These are phyloP conservation scores for Microcebus ravelobensis DNA, from an alignment of 2,113 vertebrate species.

Conservation along the genomic window DNA sequence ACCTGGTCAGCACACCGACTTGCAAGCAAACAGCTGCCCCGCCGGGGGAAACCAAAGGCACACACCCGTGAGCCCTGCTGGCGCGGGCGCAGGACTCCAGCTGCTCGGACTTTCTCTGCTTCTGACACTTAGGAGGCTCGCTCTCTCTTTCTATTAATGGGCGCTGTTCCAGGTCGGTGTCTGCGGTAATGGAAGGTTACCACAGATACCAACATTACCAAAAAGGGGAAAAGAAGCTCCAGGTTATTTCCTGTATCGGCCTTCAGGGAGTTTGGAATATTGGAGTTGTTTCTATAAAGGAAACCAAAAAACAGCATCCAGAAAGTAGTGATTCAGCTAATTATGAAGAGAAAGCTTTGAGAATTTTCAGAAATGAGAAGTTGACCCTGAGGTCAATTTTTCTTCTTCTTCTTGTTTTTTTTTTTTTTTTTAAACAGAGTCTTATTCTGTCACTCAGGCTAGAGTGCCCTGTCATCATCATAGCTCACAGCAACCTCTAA, in stretches of 20 bases:
- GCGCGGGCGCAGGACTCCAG: rapidly evolving
- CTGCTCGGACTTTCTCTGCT: not conserved
- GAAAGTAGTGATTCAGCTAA: not conserved
- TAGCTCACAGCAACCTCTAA: no score
- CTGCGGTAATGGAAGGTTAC: not conserved
- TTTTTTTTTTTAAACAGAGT: no score
- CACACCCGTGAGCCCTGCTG: rapidly evolving
- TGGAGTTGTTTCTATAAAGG: not conserved
- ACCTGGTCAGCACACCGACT: not conserved
- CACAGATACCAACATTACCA: not conserved
- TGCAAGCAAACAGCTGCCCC: not conserved
- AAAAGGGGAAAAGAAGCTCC: not conserved
- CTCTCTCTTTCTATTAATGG: not conserved
- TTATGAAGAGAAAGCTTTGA: not conserved
- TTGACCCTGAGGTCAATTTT: not conserved
- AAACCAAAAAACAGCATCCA: not conserved
- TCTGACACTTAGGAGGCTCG: not conserved
- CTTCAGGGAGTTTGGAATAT: not conserved
- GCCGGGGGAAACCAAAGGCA: not conserved
- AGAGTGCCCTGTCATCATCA: no score
- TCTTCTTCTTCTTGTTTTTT: not conserved
- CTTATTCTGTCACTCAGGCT: no score
- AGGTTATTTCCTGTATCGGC: not conserved
- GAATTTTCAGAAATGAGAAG: slow-evolving; percentile 19
- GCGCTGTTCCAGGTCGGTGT: not conserved